A percentile compares a stretch with the other conserved stretches of the same genome.
These are phyloP conservation scores for Callospermophilus lateralis DNA, from an alignment of 2,113 vertebrate genomes.

Conservation along the genomic window DNA sequence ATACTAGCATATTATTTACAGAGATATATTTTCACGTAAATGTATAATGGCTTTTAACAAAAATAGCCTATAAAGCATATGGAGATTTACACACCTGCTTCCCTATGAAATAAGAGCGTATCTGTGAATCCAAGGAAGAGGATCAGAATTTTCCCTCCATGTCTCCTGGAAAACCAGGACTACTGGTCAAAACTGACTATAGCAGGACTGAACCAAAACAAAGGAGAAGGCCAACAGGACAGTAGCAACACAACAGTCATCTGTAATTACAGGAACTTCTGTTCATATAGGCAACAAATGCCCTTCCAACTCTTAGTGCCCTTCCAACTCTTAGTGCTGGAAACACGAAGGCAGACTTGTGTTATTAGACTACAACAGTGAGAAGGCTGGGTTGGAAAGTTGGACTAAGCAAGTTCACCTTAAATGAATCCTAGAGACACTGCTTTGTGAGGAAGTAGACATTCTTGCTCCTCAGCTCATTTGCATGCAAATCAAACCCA, in stretches of 20 bases:
- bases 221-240: not conserved
- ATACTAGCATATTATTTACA: not conserved
- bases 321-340: not conserved
- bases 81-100: not conserved
- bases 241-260: not conserved
- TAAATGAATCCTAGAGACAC: not conserved
- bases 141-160: not conserved
- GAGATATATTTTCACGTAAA: constrained; percentile 9
- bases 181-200: not conserved
- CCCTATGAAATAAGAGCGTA: not conserved
- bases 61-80: not conserved
- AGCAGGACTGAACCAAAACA: not conserved
- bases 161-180: not conserved
- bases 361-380: not conserved
- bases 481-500: not conserved
- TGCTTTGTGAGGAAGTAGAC: not conserved
- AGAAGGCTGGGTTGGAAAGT: not conserved
- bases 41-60: constrained; percentile 10
- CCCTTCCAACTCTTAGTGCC: not conserved
- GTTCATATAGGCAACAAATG: not conserved
- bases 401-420: not conserved
- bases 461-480: not conserved
- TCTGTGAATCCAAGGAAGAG: not conserved
- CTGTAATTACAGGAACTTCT: not conserved
- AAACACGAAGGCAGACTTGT: not conserved